Conservation (phyloP, 1,140 invertebrate species). For the Yoshiicerus persimilis region DNA sequence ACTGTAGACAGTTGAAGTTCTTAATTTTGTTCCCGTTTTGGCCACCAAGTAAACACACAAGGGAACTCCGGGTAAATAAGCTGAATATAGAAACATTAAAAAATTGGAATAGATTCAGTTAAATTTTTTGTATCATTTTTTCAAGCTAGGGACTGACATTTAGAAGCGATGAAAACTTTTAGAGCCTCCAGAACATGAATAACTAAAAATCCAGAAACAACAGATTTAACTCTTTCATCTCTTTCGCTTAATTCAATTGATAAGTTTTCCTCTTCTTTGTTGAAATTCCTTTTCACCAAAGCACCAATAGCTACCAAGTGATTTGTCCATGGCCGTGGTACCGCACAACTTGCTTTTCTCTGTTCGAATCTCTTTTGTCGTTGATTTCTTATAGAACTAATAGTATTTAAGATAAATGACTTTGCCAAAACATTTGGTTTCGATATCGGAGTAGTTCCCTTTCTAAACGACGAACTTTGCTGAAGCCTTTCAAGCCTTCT, state of each 20-base stretch:
- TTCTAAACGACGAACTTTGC: too few species aligned
- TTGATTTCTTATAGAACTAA: not conserved
- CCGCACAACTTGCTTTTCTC: not conserved
- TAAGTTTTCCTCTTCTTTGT: not conserved
- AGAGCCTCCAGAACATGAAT: conserved; percentile 37
- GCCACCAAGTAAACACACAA: not conserved
- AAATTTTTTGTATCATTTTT: not conserved
- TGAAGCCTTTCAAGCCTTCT: too few species aligned
- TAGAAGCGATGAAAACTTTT: conserved; percentile 9
- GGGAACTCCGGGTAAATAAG: not conserved
- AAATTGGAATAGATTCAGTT: not conserved
- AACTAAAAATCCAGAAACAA: conserved; percentile 9
- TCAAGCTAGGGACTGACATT: not conserved
- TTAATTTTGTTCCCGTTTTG: not conserved
- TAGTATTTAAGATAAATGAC: not conserved
- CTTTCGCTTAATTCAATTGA: not conserved
- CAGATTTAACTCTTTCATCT: conserved; percentile 19
- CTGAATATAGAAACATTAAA: too few species aligned
- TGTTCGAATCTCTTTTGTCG: not conserved
- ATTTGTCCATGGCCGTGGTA: not conserved
- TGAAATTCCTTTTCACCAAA: not conserved
- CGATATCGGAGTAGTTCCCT: too few species aligned
- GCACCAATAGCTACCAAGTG: not conserved
- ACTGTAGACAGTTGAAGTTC: not conserved
- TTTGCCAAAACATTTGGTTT: not conserved